Evolutionary conservation across 2,888 invertebrate genomes (phyloP).

Genomic region (Oscheius sp.): DNA sequence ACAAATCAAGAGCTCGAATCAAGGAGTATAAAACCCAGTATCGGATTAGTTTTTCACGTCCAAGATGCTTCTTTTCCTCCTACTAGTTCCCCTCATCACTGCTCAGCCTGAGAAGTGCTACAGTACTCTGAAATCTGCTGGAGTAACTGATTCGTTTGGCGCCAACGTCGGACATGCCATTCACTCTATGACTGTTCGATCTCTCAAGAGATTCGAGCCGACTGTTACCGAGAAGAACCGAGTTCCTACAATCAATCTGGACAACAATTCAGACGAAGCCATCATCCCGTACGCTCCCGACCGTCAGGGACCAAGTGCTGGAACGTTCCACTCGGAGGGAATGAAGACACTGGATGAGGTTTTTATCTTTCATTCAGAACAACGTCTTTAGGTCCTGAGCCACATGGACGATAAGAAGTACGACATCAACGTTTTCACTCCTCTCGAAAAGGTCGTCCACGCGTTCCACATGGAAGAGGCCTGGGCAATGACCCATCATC

Average conservation of each 20-base stretch:
- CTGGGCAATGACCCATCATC: not conserved
- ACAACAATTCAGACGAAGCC: not conserved
- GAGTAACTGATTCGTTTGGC: not conserved
- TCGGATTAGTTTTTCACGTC: no score
- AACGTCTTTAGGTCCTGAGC: not conserved
- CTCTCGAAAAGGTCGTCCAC: not conserved
- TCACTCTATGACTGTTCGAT: not conserved
- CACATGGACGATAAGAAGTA: constrained; percentile 4
- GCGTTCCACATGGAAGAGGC: constrained; percentile 8
- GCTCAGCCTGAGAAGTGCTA: not conserved
- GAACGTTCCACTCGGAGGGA: not conserved
- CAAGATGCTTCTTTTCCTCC: no score
- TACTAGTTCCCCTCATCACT: no score
- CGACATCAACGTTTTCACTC: constrained; percentile 2
- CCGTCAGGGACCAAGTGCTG: not conserved
- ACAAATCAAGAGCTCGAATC: no score
- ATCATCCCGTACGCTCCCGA: not conserved
- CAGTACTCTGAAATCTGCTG: not conserved
- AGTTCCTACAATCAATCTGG: not conserved
- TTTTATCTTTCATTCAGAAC: not conserved
- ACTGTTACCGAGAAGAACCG: not conserved
- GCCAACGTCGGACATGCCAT: constrained; percentile 1
- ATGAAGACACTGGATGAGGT: constrained; percentile 5
- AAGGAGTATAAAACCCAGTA: no score
- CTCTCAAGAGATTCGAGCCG: not conserved